Evolutionary conservation across 1,140 invertebrate species (phyloP), one percentile per base, ranked within the genome.

Genomic region (Zaprionus inermis): DNA sequence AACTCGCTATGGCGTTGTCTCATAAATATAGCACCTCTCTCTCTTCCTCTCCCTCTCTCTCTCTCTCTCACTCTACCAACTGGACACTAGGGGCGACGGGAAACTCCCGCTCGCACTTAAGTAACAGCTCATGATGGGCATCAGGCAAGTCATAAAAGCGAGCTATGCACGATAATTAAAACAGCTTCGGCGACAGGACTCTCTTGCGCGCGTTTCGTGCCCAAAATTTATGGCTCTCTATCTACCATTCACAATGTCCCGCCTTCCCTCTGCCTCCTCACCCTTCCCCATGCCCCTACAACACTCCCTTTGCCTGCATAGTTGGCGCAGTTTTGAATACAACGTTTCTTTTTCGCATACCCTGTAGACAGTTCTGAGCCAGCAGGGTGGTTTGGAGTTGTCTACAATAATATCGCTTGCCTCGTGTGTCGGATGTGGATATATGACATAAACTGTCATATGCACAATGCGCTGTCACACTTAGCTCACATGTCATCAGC

Each of bases 111-210:
- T 44, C 38, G 38, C 38, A 16, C 38, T 44, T 16, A 16, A 41
- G 38, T 41, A 41, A 41, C 38, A 41, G 38, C 38, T 44, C 38
- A 44, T 44, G 38, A 41, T 41, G 38, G 38, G 38, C 38, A 41
- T 41, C 38, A 41, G 38, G 38, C n/a, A 44, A 44, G 38, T 44
- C 38, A 44, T 44, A 44, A 44, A 44, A 44, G 7, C 38, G 38
- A 44, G 38, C 38, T 44, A 44, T 44, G 38, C 38, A 41, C 38
- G n/a, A 44, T 44, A 44, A 44, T 44, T 44, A 44, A 44, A 44
- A 44, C 38, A 16, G 38, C 38, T 44, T 16, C 38, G 38, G 38
- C 38, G 38, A 44, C 38, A 41, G n/a, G 38, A 41, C 38, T 41
- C 36, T 38, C 36, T 38, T 0, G 6, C 36, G 36, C 36, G 36